These are phyloP conservation scores for Helicolenus hilgendorfi DNA, from an alignment of 2,797 vertebrate genomes.

Conservation along the genomic window DNA sequence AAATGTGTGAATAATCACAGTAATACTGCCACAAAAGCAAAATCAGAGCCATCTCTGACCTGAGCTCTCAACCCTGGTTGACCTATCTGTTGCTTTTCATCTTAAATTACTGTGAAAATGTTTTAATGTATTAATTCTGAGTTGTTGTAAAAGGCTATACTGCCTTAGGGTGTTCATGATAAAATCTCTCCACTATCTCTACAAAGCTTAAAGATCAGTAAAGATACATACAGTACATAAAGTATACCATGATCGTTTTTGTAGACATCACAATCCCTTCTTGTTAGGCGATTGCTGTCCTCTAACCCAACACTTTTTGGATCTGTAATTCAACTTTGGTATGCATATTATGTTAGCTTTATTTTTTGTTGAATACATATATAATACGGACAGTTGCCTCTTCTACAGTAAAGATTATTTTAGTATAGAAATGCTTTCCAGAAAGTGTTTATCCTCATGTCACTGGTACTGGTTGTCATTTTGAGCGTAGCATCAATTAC, in stretches of 20 bases:
- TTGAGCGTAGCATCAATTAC: not conserved
- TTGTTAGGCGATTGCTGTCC: not conserved
- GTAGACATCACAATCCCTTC: not conserved
- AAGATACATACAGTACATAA: constrained; percentile 56
- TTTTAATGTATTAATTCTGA: not conserved
- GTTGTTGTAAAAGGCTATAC: constrained; percentile 29
- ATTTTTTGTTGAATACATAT: not conserved
- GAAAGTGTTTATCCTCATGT: not conserved
- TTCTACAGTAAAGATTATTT: not conserved
- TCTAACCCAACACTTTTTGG: constrained; percentile 24
- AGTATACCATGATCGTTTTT: constrained; percentile 13
- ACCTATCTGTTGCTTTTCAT: not conserved
- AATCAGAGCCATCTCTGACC: not conserved
- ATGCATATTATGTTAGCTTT: not conserved
- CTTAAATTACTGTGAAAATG: constrained; percentile 5
- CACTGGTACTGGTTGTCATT: not conserved
- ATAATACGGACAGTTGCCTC: not conserved
- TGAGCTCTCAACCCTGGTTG: not conserved
- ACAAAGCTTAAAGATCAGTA: constrained; percentile 52
- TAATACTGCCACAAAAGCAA: constrained; percentile 6
- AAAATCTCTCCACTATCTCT: constrained; percentile 33
- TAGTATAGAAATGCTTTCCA: not conserved
- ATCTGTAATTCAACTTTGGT: not conserved
- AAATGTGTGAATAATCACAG: constrained; percentile 19
- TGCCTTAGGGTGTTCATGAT: constrained; percentile 15